A percentile compares a stretch with the other conserved stretches of the same genome.
phyloP scores from a whole-genome alignment of 2,113 vertebrate genomes.

The Ceyx melanurus region DNA sequence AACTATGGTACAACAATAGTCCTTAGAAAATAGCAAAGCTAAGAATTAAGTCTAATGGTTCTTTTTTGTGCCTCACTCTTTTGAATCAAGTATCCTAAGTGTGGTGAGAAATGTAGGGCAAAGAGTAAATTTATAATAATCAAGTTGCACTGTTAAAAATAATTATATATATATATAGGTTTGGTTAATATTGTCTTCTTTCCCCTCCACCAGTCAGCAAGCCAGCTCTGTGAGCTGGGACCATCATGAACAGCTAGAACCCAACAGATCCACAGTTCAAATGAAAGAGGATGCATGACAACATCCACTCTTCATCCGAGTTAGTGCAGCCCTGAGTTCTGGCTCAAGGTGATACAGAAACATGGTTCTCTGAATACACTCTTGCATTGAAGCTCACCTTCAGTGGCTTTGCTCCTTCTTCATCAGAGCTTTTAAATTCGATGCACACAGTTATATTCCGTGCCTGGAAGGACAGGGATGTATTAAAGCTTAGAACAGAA shows the following conservation, averaged over 20 bases:
- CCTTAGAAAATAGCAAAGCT: background rate
- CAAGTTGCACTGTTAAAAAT: background rate
- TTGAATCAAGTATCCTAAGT: background rate
- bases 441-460: constrained; percentile 92
- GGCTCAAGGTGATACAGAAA: background rate
- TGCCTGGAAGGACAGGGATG: constrained; percentile 79
- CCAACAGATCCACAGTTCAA: background rate
- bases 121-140: background rate
- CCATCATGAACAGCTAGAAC: background rate
- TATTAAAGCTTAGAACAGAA: background rate
- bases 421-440: constrained; percentile 94
- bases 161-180: no score
- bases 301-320: background rate
- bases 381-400: constrained; percentile 78
- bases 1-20: background rate
- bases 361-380: background rate
- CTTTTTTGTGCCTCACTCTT: background rate
- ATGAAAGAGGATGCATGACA: background rate
- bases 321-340: background rate
- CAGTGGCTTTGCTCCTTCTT: constrained; percentile 87
- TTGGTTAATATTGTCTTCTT: background rate
- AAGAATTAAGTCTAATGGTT: background rate
- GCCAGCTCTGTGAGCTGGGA: background rate
- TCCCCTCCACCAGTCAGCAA: background rate
- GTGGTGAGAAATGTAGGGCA: background rate